Evolutionary conservation across 2,113 vertebrate species (phyloP).

Genomic region (Semnopithecus entellus): DNA sequence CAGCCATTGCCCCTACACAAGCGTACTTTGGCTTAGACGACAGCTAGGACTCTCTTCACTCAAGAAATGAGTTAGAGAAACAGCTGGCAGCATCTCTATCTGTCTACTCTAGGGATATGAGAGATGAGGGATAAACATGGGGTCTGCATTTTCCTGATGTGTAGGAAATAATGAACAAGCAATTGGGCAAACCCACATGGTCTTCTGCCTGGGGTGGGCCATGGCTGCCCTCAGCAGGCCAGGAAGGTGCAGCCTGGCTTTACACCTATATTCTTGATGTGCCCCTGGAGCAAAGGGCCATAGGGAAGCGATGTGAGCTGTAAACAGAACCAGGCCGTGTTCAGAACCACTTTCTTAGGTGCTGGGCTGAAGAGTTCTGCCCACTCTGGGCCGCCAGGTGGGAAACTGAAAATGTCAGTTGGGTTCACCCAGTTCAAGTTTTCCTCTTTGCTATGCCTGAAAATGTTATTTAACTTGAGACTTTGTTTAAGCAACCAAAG

Average conservation of each 20-base stretch:
- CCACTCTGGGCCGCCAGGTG: too few species aligned
- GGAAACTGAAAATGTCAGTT: not conserved
- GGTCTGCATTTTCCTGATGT: not conserved
- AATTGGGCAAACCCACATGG: not conserved
- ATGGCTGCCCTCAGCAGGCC: not conserved
- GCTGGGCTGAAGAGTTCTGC: not conserved
- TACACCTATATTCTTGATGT: not conserved
- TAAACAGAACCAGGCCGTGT: not conserved
- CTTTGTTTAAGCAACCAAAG: not conserved
- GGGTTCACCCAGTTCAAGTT: not conserved
- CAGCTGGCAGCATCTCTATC: not conserved
- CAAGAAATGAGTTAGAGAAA: not conserved
- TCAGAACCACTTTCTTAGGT: not conserved
- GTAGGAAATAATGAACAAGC: not conserved
- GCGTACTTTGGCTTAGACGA: not conserved
- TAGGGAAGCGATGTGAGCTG: not conserved
- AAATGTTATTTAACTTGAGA: slow-evolving; percentile 6
- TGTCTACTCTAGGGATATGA: not conserved
- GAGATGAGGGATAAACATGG: not conserved
- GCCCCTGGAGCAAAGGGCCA: not conserved
- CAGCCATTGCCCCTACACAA: not conserved
- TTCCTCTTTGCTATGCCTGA: not conserved
- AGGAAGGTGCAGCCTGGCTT: not conserved
- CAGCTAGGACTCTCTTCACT: not conserved
- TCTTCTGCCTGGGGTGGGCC: not conserved